Base-by-base conservation (phyloP, 1,140 invertebrate genomes). In the Chrysomallon squamiferum region DNA sequence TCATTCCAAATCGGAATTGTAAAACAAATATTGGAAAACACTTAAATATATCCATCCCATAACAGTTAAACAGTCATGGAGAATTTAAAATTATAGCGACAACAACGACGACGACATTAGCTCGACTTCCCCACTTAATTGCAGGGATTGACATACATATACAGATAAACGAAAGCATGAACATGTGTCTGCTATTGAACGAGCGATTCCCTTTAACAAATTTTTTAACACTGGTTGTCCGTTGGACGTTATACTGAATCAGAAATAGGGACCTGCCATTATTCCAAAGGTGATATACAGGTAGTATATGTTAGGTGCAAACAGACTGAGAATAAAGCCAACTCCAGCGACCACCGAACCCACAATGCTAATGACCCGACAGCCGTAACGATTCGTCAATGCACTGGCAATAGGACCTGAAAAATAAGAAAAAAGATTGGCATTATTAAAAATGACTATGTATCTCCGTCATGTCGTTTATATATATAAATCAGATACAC, bases 381-480 rank as follows among this genome's bases (percentile, higher is more conserved):
- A 98, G 7, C 96, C 96, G 85, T 91, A 98, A 81, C 95, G 96
- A 87, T 98, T 99, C 61, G 95, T 95, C 78, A 99, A 86, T 32
- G 95, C 95, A 72, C 95, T 96, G 59, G 97, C 95, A 60, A 98
- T 88, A 13, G 97, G 96, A 77, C 95, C 94, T 95, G 86, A 43
- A 85, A 76, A 11, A 54, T 38, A 18, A 15, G 68, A n/a, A 52
- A 54, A 11, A 38, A 27, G 18, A 29, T 47, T 47, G n/a, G n/a
- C n/a, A 13, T 13, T 43, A 43, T 43, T n/a, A n/a, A n/a, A n/a
- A 54, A 49, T 15, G 11, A 70, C 43, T 45, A 11, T 25, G 20
- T 27, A 29, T 47, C 25, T 47, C 25, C n/a, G 11, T 13, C n/a
- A 43, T 43, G n/a, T n/a, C 41, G n/a, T 43, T 43, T 11, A 43